These are phyloP conservation scores for Neelides sp. DNA, from an alignment of 1,140 invertebrate genomes.

Conservation along the genomic window DNA sequence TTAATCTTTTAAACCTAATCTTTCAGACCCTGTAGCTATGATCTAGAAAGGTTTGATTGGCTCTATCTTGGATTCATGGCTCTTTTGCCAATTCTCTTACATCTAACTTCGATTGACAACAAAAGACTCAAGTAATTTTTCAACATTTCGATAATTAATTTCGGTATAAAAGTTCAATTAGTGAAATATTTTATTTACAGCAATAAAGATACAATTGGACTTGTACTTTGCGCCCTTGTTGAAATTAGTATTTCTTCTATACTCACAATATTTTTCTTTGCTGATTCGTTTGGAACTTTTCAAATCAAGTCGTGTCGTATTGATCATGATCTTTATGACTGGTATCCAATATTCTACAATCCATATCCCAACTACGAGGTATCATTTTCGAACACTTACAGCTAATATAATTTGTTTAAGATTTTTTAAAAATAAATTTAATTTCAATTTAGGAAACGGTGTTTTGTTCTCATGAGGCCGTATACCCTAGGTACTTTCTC, in stretches of 20 bases:
- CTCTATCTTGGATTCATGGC: constrained; percentile 89
- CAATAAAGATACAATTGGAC: constrained; percentile 51
- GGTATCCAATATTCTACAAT: constrained; percentile 92
- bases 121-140: constrained; percentile 52
- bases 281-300: constrained; percentile 64
- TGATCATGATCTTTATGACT: constrained; percentile 66
- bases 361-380: constrained; percentile 83
- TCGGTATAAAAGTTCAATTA: background rate
- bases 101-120: constrained; percentile 83
- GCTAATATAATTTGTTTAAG: too few relatives aligned
- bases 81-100: constrained; percentile 64
- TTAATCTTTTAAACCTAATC: too few relatives aligned
- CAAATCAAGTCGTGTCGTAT: constrained; percentile 62
- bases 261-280: too few relatives aligned
- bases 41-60: constrained; percentile 78
- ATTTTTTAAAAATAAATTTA: too few relatives aligned
- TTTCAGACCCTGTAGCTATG: constrained; percentile 63
- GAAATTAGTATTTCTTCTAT: too few relatives aligned
- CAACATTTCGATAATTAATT: background rate
- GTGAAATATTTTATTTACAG: constrained; percentile 36
- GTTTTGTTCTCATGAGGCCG: constrained; percentile 90
- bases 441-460: too few relatives aligned
- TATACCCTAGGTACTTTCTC: constrained; percentile 79
- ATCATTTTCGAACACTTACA: too few relatives aligned
- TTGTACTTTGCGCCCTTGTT: constrained; percentile 64